Evolutionary conservation across 2,113 vertebrate species (phyloP).

Genomic region (Raja brachyura): DNA sequence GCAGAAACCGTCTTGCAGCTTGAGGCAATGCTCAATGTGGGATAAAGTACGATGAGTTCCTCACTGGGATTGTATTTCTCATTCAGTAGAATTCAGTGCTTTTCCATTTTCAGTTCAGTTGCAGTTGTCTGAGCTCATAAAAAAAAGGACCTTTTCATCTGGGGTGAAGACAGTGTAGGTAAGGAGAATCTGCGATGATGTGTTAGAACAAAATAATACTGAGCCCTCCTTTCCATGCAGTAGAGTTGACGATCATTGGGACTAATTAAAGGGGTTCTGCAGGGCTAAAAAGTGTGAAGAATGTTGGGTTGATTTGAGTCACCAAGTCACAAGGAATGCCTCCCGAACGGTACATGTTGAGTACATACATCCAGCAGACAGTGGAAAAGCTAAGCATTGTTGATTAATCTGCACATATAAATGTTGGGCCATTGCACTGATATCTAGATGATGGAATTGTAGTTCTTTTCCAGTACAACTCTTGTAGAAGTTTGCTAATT

Average conservation of each 20-base stretch:
- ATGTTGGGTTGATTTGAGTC: background rate
- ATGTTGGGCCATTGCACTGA: background rate
- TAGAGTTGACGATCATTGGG: background rate
- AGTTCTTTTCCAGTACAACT: background rate
- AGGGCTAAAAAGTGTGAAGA: background rate
- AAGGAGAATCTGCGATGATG: background rate
- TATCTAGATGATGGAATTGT: background rate
- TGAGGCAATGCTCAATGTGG: background rate
- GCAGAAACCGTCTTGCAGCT: background rate
- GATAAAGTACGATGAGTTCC: background rate
- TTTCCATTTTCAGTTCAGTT: background rate
- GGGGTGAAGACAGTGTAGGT: background rate
- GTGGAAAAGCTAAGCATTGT: background rate
- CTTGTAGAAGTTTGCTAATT: background rate
- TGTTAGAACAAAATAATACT: background rate
- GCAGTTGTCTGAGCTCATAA: background rate
- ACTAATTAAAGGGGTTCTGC: background rate
- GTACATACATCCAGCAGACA: background rate
- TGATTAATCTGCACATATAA: background rate
- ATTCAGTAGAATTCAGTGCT: background rate
- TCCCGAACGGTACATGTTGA: background rate
- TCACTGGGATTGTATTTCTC: background rate
- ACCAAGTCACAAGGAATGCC: background rate
- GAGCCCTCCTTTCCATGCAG: background rate
- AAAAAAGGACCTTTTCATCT: background rate